Conservation (phyloP, 2,113 vertebrate genomes). For the Hipposideros armiger region DNA sequence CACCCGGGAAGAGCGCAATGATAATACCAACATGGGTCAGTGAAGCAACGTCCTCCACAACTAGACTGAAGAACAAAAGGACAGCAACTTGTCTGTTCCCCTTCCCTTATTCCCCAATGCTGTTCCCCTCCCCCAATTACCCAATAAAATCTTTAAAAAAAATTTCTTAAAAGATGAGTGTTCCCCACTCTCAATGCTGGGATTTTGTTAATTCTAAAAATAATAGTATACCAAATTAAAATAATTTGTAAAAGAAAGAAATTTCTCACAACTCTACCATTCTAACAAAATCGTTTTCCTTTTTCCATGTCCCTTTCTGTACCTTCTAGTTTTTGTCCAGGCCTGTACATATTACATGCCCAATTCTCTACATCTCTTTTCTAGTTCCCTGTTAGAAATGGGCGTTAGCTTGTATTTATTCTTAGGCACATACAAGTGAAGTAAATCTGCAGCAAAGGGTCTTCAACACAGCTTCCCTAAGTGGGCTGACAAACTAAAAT, state of each 20-base stretch:
- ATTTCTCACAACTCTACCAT: neutral
- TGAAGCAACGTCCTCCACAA: no score
- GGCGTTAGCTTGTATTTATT: neutral
- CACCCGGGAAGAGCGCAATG: no score
- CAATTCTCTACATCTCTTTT: neutral
- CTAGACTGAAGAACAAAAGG: no score
- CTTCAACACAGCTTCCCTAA: neutral
- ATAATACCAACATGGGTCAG: no score
- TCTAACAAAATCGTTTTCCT: neutral
- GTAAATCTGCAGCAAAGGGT: neutral
- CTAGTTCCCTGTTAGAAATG: neutral
- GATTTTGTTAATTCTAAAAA: constrained; percentile 41
- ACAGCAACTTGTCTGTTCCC: no score
- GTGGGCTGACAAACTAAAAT: neutral
- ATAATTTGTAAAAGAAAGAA: constrained; percentile 3
- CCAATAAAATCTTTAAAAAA: neutral
- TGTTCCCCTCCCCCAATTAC: no score
- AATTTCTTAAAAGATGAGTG: neutral
- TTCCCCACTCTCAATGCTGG: neutral
- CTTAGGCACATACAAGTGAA: neutral
- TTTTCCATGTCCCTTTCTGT: neutral
- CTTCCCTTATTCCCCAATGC: no score
- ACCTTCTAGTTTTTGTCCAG: neutral
- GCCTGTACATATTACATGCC: neutral
- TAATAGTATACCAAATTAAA: neutral